Conservation (phyloP, 2,797 vertebrate genomes). For the Tokudaia muenninki region DNA sequence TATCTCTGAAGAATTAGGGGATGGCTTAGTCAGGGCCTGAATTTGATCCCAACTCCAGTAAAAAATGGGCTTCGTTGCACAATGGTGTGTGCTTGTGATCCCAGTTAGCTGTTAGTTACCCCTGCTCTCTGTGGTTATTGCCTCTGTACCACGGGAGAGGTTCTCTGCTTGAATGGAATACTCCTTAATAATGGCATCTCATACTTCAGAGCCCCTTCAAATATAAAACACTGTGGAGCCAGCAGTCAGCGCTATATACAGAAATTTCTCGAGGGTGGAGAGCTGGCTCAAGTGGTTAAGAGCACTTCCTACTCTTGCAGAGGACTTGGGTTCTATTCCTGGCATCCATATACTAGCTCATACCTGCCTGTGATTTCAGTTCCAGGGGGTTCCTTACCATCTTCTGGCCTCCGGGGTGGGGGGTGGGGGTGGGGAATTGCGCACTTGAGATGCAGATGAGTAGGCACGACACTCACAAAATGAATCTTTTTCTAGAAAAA, state of each 20-base stretch:
- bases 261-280: neutral
- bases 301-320: neutral
- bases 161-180: neutral
- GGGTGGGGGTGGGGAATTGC: no score
- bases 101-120: neutral
- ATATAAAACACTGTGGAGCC: neutral
- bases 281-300: neutral
- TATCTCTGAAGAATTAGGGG: neutral
- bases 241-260: neutral
- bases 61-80: neutral
- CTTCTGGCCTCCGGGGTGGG: neutral
- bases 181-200: neutral
- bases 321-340: neutral
- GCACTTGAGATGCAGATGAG: neutral
- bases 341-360: neutral
- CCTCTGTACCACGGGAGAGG: neutral
- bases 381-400: neutral
- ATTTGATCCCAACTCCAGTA: neutral
- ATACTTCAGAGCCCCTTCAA: neutral
- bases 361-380: neutral
- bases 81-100: neutral
- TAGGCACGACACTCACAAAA: neutral
- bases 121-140: neutral
- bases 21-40: neutral
- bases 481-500: neutral